Evolutionary conservation across 2,888 invertebrate genomes (phyloP).

Genomic region (Apodemia mormo): DNA sequence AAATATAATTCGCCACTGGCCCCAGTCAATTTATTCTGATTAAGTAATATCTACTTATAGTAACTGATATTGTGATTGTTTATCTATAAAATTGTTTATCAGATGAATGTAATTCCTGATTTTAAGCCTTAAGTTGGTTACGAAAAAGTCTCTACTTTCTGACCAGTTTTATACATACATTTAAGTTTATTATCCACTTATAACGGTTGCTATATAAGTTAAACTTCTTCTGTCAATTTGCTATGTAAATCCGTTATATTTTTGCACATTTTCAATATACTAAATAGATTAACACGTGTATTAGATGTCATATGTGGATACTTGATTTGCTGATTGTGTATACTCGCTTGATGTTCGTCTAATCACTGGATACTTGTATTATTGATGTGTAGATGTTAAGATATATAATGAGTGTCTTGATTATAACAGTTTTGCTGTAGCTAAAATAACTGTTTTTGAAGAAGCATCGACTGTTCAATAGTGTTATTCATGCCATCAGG

Average conservation of each 20-base stretch:
- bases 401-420: constrained; percentile 57
- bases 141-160: neutral
- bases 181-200: neutral
- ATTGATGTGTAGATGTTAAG: constrained; percentile 39
- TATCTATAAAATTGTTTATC: neutral
- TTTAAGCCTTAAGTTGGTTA: neutral
- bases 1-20: neutral
- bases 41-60: neutral
- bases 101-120: neutral
- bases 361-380: constrained; percentile 18
- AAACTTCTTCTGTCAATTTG: neutral
- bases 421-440: constrained; percentile 57
- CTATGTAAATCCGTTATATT: neutral
- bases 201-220: neutral
- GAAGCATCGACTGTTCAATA: neutral
- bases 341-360: constrained; percentile 17
- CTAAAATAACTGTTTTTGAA: constrained; percentile 37
- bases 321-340: constrained; percentile 11
- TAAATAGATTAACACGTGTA: neutral
- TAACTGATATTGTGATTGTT: neutral
- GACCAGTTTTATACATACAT: neutral
- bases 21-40: constrained; percentile 2
- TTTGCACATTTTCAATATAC: constrained; percentile 5
- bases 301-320: constrained; percentile 43
- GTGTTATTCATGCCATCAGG: neutral